Conservation (phyloP, 2,113 vertebrate genomes). For the Dendropsophus ebraccatus region DNA sequence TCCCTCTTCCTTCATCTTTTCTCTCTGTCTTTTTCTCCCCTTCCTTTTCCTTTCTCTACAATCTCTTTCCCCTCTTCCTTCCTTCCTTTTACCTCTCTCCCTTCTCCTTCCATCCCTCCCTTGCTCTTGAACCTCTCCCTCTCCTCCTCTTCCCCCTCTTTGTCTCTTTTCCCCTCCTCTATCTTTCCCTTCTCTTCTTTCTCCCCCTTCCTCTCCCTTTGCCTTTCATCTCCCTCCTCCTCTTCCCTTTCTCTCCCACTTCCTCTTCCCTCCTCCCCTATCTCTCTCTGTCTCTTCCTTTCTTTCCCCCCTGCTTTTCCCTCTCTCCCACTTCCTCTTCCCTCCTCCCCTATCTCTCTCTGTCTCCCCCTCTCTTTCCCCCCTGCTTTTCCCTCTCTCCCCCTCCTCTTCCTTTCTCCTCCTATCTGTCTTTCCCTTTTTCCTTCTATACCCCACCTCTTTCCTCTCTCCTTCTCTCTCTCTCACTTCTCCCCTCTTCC, state of each 20-base stretch:
- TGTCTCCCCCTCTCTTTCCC: neutral
- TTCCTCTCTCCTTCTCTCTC: neutral
- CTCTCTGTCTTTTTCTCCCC: no score
- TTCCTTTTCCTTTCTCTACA: no score
- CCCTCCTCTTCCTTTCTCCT: neutral
- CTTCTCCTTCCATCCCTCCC: no score
- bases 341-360: neutral
- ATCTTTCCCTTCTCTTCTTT: neutral
- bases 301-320: neutral
- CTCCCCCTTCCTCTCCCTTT: neutral
- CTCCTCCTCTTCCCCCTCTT: no score
- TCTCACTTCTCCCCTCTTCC: neutral
- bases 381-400: neutral
- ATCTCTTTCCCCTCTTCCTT: no score
- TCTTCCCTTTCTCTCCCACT: no score
- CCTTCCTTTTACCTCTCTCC: no score
- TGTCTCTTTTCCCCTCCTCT: no score
- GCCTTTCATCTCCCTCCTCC: neutral
- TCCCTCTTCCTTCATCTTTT: no score
- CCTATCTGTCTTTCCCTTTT: neutral
- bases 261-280: neutral
- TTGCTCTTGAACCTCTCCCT: no score
- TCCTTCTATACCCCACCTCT: neutral
- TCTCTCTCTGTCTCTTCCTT: neutral
- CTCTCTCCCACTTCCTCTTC: neutral